These are phyloP conservation scores for Melanogrammus aeglefinus DNA, from an alignment of 2,797 vertebrate genomes.

Conservation along the genomic window DNA sequence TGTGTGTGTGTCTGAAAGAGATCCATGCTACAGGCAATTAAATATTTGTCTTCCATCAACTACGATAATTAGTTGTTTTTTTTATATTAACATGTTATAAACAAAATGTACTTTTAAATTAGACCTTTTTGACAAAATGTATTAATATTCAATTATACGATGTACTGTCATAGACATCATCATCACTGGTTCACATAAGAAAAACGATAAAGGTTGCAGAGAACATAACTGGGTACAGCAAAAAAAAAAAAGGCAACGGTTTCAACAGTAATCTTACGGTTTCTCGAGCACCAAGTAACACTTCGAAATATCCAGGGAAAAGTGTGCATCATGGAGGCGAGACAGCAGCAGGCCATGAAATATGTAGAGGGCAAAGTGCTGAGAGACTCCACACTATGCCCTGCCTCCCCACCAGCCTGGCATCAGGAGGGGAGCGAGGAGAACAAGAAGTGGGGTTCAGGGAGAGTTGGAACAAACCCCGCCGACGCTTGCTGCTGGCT, in stretches of 20 bases:
- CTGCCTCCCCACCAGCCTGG: slow-evolving; percentile 34
- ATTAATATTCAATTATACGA: not conserved
- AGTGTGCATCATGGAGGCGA: not conserved
- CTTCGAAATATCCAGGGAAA: not conserved
- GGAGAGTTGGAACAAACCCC: slow-evolving; percentile 33
- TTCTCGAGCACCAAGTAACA: not conserved
- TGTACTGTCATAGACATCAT: not conserved
- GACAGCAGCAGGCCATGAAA: slow-evolving; percentile 55
- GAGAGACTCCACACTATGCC: slow-evolving; percentile 29
- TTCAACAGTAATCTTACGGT: not conserved
- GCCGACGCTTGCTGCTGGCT: slow-evolving; percentile 39
- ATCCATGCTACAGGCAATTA: not conserved
- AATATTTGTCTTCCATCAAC: not conserved
- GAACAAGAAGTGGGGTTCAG: not conserved
- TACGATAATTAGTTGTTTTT: not conserved
- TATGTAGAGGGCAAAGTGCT: slow-evolving; percentile 57
- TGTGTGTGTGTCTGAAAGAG: not conserved
- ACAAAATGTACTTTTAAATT: not conserved
- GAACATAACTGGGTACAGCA: not conserved
- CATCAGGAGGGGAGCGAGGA: slow-evolving; percentile 45
- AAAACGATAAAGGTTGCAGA: not conserved
- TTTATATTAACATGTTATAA: not conserved
- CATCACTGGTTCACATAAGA: not conserved
- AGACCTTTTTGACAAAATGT: not conserved
- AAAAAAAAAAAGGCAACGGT: not conserved